These are phyloP conservation scores for Microctenopoma stevenorrisi DNA, from an alignment of 2,797 vertebrate species.

Conservation along the genomic window DNA sequence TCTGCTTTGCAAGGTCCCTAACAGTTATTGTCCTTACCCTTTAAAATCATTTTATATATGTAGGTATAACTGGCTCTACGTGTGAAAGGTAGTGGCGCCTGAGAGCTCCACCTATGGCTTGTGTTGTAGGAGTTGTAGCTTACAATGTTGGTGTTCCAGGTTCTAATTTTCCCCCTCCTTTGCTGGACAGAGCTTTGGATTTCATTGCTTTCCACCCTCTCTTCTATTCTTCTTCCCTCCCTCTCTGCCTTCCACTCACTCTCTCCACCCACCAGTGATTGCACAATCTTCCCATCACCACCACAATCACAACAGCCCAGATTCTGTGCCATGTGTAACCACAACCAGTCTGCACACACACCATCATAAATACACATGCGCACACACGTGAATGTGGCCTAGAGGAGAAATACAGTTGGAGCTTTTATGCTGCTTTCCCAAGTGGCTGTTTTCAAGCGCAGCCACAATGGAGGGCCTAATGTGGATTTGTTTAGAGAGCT, in stretches of 20 bases:
- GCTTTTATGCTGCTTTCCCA: conserved; percentile 85
- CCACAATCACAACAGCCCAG: conserved; percentile 65
- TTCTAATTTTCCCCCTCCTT: conserved; percentile 46
- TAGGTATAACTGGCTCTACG: not conserved
- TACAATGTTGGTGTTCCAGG: conserved; percentile 21
- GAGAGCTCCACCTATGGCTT: not conserved
- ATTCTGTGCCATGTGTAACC: conserved; percentile 62
- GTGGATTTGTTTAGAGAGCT: conserved; percentile 87
- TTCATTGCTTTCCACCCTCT: conserved; percentile 42
- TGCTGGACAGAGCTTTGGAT: conserved; percentile 41
- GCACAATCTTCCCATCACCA: conserved; percentile 74
- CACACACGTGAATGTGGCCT: conserved; percentile 43
- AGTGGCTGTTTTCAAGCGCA: conserved; percentile 86
- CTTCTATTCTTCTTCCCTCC: conserved; percentile 44
- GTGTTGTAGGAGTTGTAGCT: conserved; percentile 7
- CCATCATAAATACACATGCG: conserved; percentile 15
- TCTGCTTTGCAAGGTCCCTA: not conserved
- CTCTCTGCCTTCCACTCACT: conserved; percentile 44
- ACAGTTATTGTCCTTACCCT: not conserved
- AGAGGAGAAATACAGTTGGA: conserved; percentile 80
- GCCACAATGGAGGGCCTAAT: conserved; percentile 87
- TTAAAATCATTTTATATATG: not conserved
- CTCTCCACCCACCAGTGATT: conserved; percentile 70
- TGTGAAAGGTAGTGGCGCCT: not conserved
- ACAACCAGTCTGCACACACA: conserved; percentile 35